phyloP scores from a whole-genome alignment of 2,797 vertebrate genomes.

The Falco novaeseelandiae region DNA sequence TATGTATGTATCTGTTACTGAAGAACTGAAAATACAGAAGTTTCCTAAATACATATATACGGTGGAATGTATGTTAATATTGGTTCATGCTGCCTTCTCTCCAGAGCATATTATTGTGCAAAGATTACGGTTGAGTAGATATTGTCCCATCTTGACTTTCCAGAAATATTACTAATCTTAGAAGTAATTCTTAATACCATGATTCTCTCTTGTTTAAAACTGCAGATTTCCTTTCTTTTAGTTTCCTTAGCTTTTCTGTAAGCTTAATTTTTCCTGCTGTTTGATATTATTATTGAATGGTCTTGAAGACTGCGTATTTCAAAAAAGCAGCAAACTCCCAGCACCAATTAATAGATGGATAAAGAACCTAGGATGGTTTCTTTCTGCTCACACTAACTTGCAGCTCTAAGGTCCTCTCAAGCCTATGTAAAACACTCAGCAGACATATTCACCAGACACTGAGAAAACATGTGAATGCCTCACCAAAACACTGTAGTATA shows the following conservation, averaged over 20 bases:
- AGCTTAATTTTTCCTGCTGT: background rate
- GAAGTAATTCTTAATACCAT: background rate
- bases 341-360: background rate
- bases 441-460: background rate
- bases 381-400: background rate
- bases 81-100: background rate
- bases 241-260: background rate
- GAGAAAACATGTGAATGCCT: background rate
- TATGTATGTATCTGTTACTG: background rate
- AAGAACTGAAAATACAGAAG: background rate
- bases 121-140: background rate
- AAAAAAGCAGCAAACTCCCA: background rate
- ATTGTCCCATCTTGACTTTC: background rate
- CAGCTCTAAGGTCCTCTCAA: background rate
- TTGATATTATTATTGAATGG: background rate
- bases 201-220: background rate
- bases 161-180: background rate
- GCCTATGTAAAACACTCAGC: background rate
- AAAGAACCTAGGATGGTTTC: background rate
- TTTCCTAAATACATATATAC: background rate
- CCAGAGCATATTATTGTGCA: background rate
- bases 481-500: background rate
- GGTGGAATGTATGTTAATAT: background rate
- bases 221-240: background rate
- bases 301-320: background rate